Base-by-base conservation (phyloP, 2,888 invertebrate genomes). In the Thymelicus lineola region DNA sequence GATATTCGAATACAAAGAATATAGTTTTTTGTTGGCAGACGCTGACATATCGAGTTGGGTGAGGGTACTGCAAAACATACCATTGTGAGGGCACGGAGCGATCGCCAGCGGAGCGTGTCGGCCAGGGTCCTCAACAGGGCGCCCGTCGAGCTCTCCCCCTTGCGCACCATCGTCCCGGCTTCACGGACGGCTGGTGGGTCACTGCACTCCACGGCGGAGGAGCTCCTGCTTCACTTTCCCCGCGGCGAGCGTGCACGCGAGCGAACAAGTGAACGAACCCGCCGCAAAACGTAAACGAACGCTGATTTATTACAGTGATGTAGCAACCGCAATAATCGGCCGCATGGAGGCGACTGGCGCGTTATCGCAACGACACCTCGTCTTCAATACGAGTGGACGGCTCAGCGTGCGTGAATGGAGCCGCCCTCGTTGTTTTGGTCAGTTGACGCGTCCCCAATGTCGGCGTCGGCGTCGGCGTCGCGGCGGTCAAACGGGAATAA, bases 241-340 rank as follows among this genome's bases (percentile, higher is more conserved):
- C 12, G 53, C 61, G 67, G 42, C 53, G 35, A 35, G 9, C 50
- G 58, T 20, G 15, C 14, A 65, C 42, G 64, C 42, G 38, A 58
- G 42, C 67, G 20, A 64, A 50, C 42, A 28, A 58, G 42, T 61
- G 20, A 64, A 59, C 48, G 14, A 64, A 53, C 42, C 20, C 45
- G 50, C 50, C 36, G 20, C 68, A 61, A 20, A 64, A 63, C 45
- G 46, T 17, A 48, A 64, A 12, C 62, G 63, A 45, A 45, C 64
- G 63, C n/a, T 48, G 64, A 66, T 66, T 73, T 71, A 73, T 69
- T 68, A 66, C 61, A 67, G 68, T 73, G 46, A 74, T 75, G 74
- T 73, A 71, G 84, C 90, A 89, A 91, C 93, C 93, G 91, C 87
- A 88, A 92, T 92, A 89, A 91, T 86, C 92, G 90, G 81, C 85